Evolutionary conservation across 2,888 invertebrate species (phyloP).

Genomic region (Saturnia japonica): DNA sequence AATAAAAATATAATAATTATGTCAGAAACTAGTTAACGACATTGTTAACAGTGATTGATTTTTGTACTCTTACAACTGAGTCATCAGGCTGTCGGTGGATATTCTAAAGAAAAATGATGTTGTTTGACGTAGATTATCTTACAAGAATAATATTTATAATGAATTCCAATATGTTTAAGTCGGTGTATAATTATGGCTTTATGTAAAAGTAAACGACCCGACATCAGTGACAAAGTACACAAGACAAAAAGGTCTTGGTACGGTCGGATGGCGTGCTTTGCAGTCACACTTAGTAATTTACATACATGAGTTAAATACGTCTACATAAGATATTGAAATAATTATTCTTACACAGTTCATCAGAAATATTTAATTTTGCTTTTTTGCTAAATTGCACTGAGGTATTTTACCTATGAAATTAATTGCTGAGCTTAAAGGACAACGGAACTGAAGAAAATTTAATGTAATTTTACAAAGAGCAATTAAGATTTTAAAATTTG

Average conservation of each 20-base stretch:
- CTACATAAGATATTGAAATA: not conserved
- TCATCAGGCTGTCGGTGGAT: not conserved
- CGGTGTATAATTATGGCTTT: too few species aligned
- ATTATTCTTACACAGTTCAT: not conserved
- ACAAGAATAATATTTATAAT: not conserved
- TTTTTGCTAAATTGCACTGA: not conserved
- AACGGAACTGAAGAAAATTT: too few species aligned
- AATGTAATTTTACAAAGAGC: too few species aligned
- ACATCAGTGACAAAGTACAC: not conserved
- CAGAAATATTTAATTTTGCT: not conserved
- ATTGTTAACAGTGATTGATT: not conserved
- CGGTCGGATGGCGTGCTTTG: not conserved
- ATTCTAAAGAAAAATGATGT: not conserved
- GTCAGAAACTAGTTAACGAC: not conserved
- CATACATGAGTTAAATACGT: not conserved
- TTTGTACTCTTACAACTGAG: not conserved
- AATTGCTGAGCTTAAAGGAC: too few species aligned
- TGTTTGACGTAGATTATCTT: not conserved
- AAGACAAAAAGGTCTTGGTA: not conserved
- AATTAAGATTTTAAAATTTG: too few species aligned
- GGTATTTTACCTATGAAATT: too few species aligned
- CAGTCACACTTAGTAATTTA: not conserved
- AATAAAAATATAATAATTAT: not conserved
- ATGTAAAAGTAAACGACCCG: too few species aligned
- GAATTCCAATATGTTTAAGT: not conserved